A percentile compares a stretch with the other conserved stretches of the same genome.
Conservation (phyloP, 1,140 invertebrate species). For the Rhopalosiphum padi region DNA sequence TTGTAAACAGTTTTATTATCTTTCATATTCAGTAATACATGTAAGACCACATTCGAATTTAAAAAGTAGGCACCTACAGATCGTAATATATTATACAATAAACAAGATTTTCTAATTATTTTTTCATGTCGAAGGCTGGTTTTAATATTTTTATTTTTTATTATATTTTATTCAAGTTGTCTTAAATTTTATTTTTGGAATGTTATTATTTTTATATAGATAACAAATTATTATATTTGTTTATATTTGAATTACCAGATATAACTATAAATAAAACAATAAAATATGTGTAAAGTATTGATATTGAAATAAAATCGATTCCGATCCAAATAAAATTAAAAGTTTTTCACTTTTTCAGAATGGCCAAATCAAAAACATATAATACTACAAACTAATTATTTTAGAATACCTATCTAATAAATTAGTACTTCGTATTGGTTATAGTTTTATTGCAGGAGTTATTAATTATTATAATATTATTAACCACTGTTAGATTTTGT, state of each 20-base stretch:
- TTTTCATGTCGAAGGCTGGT: background rate
- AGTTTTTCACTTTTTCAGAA: background rate
- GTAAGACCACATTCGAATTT: background rate
- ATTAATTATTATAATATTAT: background rate
- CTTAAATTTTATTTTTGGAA: background rate
- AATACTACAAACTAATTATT: background rate
- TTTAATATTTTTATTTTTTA: background rate
- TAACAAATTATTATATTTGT: background rate
- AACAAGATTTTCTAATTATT: slow-evolving; percentile 3
- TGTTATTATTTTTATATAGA: background rate
- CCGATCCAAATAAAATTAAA: background rate
- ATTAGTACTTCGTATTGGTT: background rate
- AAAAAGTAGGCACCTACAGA: background rate
- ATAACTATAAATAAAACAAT: background rate
- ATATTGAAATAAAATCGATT: background rate
- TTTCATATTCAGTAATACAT: slow-evolving; percentile 13
- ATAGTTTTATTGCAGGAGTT: background rate
- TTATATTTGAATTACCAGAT: background rate
- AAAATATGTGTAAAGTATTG: background rate
- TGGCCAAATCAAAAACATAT: background rate
- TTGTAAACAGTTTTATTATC: slow-evolving; percentile 34
- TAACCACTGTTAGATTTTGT: background rate
- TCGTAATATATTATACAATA: slow-evolving; percentile 22
- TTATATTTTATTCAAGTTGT: slow-evolving; percentile 9
- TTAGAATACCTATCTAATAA: background rate